Evolutionary conservation across 35 echinoderm and acorn worm species (phyloP).

Genomic region (Ophioderma brevispina): DNA sequence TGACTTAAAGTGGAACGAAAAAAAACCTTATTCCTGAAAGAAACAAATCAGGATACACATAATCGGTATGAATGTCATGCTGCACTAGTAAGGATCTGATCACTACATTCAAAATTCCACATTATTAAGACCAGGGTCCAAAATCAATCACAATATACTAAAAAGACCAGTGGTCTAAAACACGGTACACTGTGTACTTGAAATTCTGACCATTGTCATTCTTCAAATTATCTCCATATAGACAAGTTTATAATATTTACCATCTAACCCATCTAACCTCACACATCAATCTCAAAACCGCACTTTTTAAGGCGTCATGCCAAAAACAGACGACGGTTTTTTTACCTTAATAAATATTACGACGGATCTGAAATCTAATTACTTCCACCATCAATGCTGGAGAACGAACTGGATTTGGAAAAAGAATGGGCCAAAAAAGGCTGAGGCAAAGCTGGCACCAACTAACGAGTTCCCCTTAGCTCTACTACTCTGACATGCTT

Average conservation of each 20-base stretch:
- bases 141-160: no score
- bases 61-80: no score
- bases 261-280: neutral
- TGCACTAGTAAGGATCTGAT: no score
- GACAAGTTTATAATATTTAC: no score
- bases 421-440: neutral
- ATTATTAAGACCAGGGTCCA: no score
- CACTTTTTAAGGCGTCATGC: neutral
- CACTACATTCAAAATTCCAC: no score
- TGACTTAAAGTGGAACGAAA: neutral
- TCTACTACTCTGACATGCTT: neutral
- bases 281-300: conserved; percentile 6
- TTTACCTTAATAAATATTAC: neutral
- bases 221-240: no score
- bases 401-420: neutral
- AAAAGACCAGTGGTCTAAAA: no score
- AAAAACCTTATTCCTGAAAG: neutral
- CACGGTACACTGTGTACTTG: no score
- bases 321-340: neutral
- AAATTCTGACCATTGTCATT: no score
- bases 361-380: neutral
- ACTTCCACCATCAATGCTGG: neutral
- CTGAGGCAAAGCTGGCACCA: neutral
- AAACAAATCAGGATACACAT: no score
- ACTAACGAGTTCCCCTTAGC: neutral